These are phyloP conservation scores for Dione juno DNA, from an alignment of 2,888 invertebrate genomes.

Conservation along the genomic window DNA sequence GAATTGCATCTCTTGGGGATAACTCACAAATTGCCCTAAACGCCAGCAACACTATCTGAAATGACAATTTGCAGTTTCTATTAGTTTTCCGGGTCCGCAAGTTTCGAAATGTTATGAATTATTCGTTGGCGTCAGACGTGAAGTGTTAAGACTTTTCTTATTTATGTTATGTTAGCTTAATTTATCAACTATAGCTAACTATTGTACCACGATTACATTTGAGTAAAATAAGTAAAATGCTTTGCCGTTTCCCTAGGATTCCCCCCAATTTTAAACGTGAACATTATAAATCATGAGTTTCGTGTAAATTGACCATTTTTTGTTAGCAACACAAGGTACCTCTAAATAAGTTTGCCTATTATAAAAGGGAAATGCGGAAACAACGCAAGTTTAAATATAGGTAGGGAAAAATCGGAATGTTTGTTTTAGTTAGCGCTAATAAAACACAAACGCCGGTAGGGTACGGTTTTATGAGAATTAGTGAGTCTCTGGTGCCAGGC, in stretches of 20 bases:
- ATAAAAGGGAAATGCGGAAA: conserved; percentile 31
- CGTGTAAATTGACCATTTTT: conserved; percentile 30
- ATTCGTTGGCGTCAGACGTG: conserved; percentile 29
- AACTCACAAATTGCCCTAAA: conserved; percentile 73
- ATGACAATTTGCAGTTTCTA: conserved; percentile 66
- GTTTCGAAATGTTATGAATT: conserved; percentile 42
- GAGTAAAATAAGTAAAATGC: not conserved
- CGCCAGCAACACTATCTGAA: conserved; percentile 66
- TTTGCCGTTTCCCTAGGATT: not conserved
- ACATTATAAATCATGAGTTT: conserved; percentile 12
- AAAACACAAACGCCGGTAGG: conserved; percentile 35
- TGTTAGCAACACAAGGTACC: conserved; percentile 2
- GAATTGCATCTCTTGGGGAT: conserved; percentile 77
- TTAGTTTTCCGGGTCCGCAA: conserved; percentile 47
- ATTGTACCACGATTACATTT: conserved; percentile 9
- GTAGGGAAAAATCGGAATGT: conserved; percentile 29
- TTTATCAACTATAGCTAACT: conserved; percentile 1
- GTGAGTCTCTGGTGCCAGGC: conserved; percentile 39
- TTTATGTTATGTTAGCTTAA: conserved; percentile 20
- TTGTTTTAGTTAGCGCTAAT: conserved; percentile 36
- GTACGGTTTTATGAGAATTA: conserved; percentile 32
- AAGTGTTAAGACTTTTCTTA: conserved; percentile 37
- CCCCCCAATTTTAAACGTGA: not conserved
- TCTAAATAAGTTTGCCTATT: conserved; percentile 20
- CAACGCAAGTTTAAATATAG: conserved; percentile 30